phyloP scores from a whole-genome alignment of 2,888 invertebrate species.

The Drosophila putrida region DNA sequence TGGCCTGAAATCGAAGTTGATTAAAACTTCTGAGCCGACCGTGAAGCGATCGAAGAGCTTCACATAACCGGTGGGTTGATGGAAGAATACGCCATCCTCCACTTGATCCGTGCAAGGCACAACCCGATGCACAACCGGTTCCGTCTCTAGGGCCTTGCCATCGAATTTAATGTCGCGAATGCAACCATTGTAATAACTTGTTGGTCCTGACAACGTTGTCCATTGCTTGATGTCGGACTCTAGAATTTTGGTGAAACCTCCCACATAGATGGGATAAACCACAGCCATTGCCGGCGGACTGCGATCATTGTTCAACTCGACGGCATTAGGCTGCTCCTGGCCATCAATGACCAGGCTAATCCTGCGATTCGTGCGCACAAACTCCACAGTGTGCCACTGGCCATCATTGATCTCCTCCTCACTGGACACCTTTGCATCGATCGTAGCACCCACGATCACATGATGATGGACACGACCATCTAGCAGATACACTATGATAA shows the following conservation, averaged over 20 bases:
- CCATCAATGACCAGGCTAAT: constrained; percentile 86
- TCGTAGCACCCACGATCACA: constrained; percentile 89
- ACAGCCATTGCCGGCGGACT: constrained; percentile 87
- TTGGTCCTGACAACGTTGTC: constrained; percentile 70
- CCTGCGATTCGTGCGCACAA: constrained; percentile 88
- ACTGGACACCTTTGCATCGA: constrained; percentile 88
- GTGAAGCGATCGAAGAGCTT: constrained; percentile 90
- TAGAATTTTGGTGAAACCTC: constrained; percentile 88
- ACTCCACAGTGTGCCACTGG: constrained; percentile 91
- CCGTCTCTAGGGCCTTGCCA: constrained; percentile 88
- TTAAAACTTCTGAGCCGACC: constrained; percentile 92
- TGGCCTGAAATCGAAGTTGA: constrained; percentile 94
- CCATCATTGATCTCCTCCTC: constrained; percentile 89
- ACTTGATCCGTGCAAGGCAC: constrained; percentile 92
- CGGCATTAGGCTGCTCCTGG: constrained; percentile 58
- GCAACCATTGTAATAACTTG: constrained; percentile 92
- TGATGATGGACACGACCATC: constrained; percentile 91
- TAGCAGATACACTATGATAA: constrained; percentile 91
- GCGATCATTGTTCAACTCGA: constrained; percentile 87
- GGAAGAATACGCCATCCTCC: constrained; percentile 94
- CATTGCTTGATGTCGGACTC: constrained; percentile 85
- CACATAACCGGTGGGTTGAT: constrained; percentile 90
- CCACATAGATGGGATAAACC: constrained; percentile 91
- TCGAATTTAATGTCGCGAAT: constrained; percentile 91
- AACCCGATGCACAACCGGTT: constrained; percentile 88